These are phyloP conservation scores for Chionodraco myersi DNA, from an alignment of 2,113 vertebrate species.

Conservation along the genomic window DNA sequence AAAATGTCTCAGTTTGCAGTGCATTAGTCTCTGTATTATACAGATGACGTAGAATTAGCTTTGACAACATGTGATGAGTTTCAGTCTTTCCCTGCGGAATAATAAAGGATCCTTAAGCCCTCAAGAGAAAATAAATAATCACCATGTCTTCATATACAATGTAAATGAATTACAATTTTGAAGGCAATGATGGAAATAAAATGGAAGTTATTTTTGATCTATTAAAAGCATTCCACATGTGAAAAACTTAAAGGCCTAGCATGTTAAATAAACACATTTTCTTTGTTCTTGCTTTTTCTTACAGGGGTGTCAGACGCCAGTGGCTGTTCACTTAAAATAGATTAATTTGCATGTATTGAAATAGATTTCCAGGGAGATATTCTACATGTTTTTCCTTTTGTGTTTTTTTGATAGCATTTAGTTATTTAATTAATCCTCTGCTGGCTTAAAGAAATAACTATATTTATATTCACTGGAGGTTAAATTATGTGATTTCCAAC, in stretches of 20 bases:
- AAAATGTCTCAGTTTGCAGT: neutral
- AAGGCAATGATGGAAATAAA: neutral
- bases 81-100: constrained; percentile 28
- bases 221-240: constrained; percentile 26
- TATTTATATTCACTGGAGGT: constrained; percentile 5
- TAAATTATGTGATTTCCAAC: constrained; percentile 8
- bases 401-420: constrained; percentile 55
- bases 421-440: constrained; percentile 61
- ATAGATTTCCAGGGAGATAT: constrained; percentile 56
- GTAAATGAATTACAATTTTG: constrained; percentile 19
- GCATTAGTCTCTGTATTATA: neutral
- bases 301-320: constrained; percentile 18
- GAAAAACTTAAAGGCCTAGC: constrained; percentile 15
- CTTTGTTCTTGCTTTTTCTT: constrained; percentile 49
- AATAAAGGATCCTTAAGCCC: constrained; percentile 17
- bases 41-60: constrained; percentile 24
- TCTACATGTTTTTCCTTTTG: constrained; percentile 60
- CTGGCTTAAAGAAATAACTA: constrained; percentile 20
- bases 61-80: constrained; percentile 16
- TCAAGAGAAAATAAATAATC: constrained; percentile 22
- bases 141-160: neutral
- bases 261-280: constrained; percentile 32
- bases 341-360: constrained; percentile 63
- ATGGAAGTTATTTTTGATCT: constrained; percentile 38
- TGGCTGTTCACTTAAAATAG: constrained; percentile 55